Evolutionary conservation across 2,113 vertebrate genomes (phyloP).

Genomic region (Geococcyx californianus): DNA sequence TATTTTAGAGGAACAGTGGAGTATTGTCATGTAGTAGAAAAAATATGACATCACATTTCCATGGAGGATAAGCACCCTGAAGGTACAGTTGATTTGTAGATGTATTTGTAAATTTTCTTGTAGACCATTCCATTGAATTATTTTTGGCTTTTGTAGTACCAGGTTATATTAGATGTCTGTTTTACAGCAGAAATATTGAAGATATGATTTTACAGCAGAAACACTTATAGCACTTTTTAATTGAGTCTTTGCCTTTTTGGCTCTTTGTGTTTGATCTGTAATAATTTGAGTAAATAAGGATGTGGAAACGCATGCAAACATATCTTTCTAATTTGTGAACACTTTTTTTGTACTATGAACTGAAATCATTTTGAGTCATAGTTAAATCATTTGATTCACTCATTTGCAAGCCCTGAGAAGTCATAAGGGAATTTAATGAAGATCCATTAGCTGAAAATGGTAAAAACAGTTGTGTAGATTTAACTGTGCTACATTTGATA

Average conservation of each 20-base stretch:
- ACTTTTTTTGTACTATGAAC: not conserved
- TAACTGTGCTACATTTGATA: not conserved
- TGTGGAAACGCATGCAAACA: not conserved
- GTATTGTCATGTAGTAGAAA: slow-evolving; percentile 11
- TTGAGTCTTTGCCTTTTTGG: not conserved
- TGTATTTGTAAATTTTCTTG: not conserved
- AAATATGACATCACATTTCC: slow-evolving; percentile 23
- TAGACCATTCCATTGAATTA: not conserved
- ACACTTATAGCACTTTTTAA: not conserved
- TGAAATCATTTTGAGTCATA: not conserved
- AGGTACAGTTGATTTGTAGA: not conserved
- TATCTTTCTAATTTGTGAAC: not conserved
- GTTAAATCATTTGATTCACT: not conserved
- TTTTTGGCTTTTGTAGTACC: not conserved
- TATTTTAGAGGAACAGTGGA: not conserved
- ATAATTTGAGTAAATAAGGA: not conserved
- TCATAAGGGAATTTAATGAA: not conserved
- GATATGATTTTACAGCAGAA: not conserved
- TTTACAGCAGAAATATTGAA: not conserved
- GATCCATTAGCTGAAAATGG: not conserved
- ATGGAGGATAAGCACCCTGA: not conserved
- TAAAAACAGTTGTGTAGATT: not conserved
- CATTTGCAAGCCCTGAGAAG: not conserved
- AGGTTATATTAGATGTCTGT: not conserved
- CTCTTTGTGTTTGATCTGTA: not conserved